A percentile compares a stretch with the other conserved stretches of the same genome.
Conservation (phyloP, 2,888 invertebrate genomes). For the Lutraria lutraria region DNA sequence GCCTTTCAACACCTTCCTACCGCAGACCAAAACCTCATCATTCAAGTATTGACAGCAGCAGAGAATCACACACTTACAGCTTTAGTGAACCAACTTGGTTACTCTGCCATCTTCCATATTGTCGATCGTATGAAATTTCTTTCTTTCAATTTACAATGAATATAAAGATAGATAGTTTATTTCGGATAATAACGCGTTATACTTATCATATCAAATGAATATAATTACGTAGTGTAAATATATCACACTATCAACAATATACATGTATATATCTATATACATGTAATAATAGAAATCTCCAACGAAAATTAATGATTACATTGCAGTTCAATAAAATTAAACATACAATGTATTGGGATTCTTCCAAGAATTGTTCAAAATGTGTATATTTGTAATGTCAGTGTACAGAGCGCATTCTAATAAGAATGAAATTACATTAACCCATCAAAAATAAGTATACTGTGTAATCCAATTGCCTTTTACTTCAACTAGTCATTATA, state of each 20-base stretch:
- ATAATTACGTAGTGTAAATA: no score
- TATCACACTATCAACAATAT: no score
- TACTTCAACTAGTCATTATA: background rate
- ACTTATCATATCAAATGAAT: no score
- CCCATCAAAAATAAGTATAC: background rate
- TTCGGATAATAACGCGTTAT: background rate
- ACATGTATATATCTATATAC: no score
- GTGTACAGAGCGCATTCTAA: no score
- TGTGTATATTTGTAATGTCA: no score
- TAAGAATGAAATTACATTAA: background rate
- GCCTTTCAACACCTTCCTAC: conserved; percentile 29
- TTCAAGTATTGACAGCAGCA: conserved; percentile 34
- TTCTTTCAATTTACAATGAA: background rate
- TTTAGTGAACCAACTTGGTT: conserved; percentile 37
- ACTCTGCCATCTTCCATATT: conserved; percentile 32
- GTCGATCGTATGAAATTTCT: conserved; percentile 28
- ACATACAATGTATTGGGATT: no score
- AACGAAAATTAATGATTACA: no score
- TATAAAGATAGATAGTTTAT: background rate
- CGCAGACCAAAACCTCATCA: conserved; percentile 28
- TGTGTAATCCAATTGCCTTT: background rate
- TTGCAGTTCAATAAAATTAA: no score
- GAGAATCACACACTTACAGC: conserved; percentile 30
- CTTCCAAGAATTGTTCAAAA: no score
- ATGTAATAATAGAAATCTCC: no score